Evolutionary conservation across 2,888 invertebrate species (phyloP).

Genomic region (Hedychridium roseum): DNA sequence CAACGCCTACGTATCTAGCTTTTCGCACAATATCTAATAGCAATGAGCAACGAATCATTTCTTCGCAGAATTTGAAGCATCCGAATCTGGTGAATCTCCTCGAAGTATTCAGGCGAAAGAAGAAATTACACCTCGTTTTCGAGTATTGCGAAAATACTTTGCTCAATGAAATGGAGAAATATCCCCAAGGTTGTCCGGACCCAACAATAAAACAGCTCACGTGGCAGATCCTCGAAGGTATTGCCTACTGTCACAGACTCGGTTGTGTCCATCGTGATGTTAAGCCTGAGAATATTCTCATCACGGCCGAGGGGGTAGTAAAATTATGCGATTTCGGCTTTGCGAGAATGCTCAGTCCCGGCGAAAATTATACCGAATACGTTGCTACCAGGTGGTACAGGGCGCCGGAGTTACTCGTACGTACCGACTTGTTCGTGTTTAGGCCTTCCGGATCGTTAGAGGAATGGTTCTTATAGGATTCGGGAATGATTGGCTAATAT

Average conservation of each 20-base stretch:
- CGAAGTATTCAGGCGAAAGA: constrained; percentile 95
- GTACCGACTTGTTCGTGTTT: background rate
- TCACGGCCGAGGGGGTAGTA: constrained; percentile 91
- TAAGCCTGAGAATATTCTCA: constrained; percentile 97
- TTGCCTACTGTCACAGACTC: constrained; percentile 96
- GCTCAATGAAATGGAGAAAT: constrained; percentile 93
- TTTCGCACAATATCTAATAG: too few relatives aligned
- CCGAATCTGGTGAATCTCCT: constrained; percentile 96
- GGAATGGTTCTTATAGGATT: background rate
- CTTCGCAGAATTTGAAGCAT: constrained; percentile 91
- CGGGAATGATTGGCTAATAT: background rate
- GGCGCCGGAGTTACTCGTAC: constrained; percentile 86
- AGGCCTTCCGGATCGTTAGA: background rate
- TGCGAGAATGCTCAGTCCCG: constrained; percentile 94
- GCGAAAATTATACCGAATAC: constrained; percentile 98
- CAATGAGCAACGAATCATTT: too few relatives aligned
- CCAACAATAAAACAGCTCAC: constrained; percentile 88
- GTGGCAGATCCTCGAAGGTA: constrained; percentile 94
- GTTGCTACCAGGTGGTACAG: constrained; percentile 99
- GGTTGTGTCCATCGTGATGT: constrained; percentile 97
- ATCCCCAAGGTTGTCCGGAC: constrained; percentile 93
- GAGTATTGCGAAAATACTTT: constrained; percentile 99
- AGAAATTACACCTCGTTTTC: constrained; percentile 96
- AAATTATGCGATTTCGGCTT: constrained; percentile 99
- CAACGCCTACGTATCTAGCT: too few relatives aligned